phyloP scores from a whole-genome alignment of 2,797 vertebrate species.

The Vipera ursinii region DNA sequence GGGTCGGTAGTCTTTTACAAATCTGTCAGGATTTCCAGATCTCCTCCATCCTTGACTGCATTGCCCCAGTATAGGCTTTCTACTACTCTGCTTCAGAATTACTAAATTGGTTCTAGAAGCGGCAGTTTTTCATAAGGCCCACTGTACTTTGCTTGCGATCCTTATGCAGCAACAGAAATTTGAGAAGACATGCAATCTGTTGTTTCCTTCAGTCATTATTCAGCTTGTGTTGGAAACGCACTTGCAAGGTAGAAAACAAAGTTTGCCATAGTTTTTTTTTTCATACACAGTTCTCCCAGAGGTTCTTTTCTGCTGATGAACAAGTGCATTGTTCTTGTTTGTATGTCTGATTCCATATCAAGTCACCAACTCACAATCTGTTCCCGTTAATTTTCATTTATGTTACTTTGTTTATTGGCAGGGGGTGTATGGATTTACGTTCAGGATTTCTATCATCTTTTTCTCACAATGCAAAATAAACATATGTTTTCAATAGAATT shows the following conservation, averaged over 20 bases:
- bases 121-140: not conserved
- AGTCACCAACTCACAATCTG: not conserved
- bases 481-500: not conserved
- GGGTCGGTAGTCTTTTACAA: not conserved
- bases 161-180: not conserved
- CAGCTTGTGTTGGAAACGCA: not conserved
- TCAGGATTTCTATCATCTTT: not conserved
- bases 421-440: not conserved
- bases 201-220: not conserved
- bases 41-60: constrained; percentile 23
- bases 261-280: constrained; percentile 3
- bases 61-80: constrained; percentile 21
- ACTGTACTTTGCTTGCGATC: not conserved
- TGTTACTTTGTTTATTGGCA: not conserved
- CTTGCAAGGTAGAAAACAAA: not conserved
- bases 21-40: constrained; percentile 1
- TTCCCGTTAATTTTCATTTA: not conserved
- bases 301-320: not conserved
- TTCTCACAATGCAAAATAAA: not conserved
- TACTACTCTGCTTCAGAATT: not conserved
- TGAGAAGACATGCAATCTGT: not conserved
- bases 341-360: not conserved
- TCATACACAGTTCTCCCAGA: constrained; percentile 22
- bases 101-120: too few species aligned
- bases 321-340: not conserved